Evolutionary conservation across 64 coral and sea anemone genomes (phyloP).

Genomic region (Dendronephthya gigantea): DNA sequence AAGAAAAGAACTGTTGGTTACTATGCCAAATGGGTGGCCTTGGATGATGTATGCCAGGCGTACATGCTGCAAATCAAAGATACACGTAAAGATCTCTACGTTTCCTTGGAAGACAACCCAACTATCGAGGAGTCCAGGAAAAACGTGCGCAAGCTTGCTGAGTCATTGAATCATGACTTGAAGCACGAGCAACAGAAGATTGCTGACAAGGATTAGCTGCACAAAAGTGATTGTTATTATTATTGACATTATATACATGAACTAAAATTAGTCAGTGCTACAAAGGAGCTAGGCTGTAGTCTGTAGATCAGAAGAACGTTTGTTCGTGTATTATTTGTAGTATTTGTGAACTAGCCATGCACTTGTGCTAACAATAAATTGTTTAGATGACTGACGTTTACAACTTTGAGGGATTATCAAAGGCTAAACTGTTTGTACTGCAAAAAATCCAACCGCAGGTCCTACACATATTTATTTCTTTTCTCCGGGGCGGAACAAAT

Average conservation of each 20-base stretch:
- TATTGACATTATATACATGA: not conserved
- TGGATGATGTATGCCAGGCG: conserved; percentile 45
- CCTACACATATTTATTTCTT: no score
- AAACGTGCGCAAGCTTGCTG: conserved; percentile 38
- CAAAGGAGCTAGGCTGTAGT: no score
- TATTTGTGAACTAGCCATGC: no score
- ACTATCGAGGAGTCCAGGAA: conserved; percentile 39
- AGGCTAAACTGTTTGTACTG: no score
- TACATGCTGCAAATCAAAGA: conserved; percentile 55
- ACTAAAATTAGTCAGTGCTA: no score
- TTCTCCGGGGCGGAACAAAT: not conserved
- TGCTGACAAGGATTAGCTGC: conserved; percentile 5
- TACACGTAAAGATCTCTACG: conserved; percentile 46
- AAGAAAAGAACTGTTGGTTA: conserved; percentile 26
- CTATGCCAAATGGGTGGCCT: conserved; percentile 56
- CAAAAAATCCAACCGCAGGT: no score
- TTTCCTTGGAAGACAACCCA: conserved; percentile 38
- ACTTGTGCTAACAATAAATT: not conserved
- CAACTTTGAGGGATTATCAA: no score
- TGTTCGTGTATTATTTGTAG: no score
- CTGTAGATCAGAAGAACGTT: no score
- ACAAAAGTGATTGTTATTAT: not conserved
- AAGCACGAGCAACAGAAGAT: conserved; percentile 30
- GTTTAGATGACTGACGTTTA: no score
- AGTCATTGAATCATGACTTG: conserved; percentile 21